phyloP scores from a whole-genome alignment of 2,888 invertebrate genomes.

The Agonum fuliginosum region DNA sequence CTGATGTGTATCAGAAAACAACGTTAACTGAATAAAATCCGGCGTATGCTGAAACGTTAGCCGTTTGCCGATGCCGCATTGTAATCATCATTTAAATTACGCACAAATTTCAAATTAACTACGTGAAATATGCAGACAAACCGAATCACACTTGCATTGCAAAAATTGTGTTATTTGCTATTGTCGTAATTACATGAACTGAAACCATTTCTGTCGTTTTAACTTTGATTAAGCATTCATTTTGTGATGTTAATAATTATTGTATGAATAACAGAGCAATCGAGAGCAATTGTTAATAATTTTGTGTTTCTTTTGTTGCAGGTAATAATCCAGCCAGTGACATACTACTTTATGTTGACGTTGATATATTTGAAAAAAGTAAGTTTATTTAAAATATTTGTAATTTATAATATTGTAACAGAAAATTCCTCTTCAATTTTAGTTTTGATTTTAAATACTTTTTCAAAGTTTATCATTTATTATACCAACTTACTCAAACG shows the following conservation, averaged over 20 bases:
- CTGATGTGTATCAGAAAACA: neutral
- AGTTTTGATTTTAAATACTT: too few relatives aligned
- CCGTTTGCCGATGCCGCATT: conserved; percentile 28
- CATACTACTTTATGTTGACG: too few relatives aligned
- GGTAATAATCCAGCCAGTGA: too few relatives aligned
- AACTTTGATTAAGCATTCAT: conserved; percentile 2
- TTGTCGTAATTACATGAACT: neutral
- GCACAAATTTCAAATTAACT: conserved; percentile 44
- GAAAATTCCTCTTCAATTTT: too few relatives aligned
- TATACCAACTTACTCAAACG: too few relatives aligned
- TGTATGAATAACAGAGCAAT: too few relatives aligned
- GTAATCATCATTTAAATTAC: conserved; percentile 54
- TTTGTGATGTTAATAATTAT: neutral
- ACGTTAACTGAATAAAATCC: conserved; percentile 53
- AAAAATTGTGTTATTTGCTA: conserved; percentile 19
- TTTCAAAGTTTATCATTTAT: too few relatives aligned
- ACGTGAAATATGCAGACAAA: conserved; percentile 34
- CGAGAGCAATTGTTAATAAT: conserved; percentile 3
- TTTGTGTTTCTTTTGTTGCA: neutral
- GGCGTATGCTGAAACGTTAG: conserved; percentile 18
- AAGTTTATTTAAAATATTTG: too few relatives aligned
- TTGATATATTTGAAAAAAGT: too few relatives aligned
- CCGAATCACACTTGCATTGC: conserved; percentile 17
- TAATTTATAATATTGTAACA: too few relatives aligned
- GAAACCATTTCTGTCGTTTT: conserved; percentile 11